Conservation (phyloP, 2,888 invertebrate genomes). For the Endomychus coccineus region DNA sequence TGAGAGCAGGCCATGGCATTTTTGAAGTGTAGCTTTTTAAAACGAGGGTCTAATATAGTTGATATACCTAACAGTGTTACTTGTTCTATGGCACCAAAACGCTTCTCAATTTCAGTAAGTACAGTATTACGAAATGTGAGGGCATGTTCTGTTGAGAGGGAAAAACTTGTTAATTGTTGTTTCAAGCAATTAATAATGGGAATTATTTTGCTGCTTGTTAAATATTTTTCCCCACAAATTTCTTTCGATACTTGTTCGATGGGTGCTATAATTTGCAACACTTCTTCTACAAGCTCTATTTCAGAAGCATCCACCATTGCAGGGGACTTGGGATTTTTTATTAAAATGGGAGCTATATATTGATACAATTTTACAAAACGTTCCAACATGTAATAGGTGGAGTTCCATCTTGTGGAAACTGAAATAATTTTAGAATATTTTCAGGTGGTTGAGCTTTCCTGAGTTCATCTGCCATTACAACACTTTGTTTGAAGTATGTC, state of each 20-base stretch:
- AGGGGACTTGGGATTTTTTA: background rate
- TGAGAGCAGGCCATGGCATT: too few species aligned
- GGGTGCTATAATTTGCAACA: background rate
- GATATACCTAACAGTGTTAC: background rate
- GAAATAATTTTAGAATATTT: conserved; percentile 3
- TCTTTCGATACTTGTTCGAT: background rate
- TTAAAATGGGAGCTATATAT: background rate
- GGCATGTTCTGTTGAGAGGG: background rate
- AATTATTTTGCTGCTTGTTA: background rate
- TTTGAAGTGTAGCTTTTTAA: too few species aligned
- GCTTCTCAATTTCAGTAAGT: background rate
- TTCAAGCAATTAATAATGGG: too few species aligned
- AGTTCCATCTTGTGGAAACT: conserved; percentile 10
- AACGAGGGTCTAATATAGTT: background rate
- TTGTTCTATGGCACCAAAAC: background rate
- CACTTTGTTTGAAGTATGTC: conserved; percentile 6
- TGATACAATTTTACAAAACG: conserved; percentile 1
- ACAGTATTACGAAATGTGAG: background rate
- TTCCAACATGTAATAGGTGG: conserved; percentile 7
- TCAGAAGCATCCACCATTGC: background rate
- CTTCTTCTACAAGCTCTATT: background rate
- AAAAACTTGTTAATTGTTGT: too few species aligned
- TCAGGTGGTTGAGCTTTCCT: conserved; percentile 1
- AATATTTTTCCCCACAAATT: too few species aligned
- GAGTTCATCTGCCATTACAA: conserved; percentile 3